Percentiles rank a stretch among this genome's conserved stretches.
These are phyloP conservation scores for Iguana delicatissima DNA, from an alignment of 2,797 vertebrate genomes.

Conservation along the genomic window DNA sequence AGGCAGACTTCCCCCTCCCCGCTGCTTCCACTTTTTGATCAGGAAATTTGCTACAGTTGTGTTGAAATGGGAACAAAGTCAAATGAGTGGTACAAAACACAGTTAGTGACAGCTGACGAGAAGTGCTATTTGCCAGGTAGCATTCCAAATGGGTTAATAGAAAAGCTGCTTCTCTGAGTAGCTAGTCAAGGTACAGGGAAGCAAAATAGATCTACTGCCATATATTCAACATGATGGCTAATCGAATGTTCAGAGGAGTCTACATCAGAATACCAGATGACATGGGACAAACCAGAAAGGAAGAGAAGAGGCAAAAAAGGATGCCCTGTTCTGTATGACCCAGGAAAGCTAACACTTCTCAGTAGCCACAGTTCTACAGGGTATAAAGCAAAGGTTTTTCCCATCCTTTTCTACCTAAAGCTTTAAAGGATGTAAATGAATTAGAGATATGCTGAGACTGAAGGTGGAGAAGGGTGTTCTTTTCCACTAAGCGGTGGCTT, in stretches of 20 bases:
- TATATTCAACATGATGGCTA: background rate
- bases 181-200: no score
- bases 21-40: background rate
- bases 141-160: background rate
- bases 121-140: background rate
- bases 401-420: background rate
- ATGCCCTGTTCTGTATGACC: background rate
- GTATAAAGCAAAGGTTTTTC: background rate
- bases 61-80: conserved; percentile 33
- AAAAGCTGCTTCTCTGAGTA: background rate
- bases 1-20: background rate
- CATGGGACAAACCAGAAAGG: background rate
- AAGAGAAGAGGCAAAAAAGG: background rate
- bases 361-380: background rate
- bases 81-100: conserved; percentile 19
- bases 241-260: background rate
- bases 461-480: background rate
- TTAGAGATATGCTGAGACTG: background rate
- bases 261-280: background rate
- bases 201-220: background rate
- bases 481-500: background rate
- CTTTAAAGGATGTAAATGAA: background rate
- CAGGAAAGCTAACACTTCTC: background rate
- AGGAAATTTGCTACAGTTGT: conserved; percentile 30
- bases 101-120: background rate